Evolutionary conservation across 35 echinoderm and acorn worm genomes (phyloP).

Genomic region (Hemicentrotus pulcherrimus): DNA sequence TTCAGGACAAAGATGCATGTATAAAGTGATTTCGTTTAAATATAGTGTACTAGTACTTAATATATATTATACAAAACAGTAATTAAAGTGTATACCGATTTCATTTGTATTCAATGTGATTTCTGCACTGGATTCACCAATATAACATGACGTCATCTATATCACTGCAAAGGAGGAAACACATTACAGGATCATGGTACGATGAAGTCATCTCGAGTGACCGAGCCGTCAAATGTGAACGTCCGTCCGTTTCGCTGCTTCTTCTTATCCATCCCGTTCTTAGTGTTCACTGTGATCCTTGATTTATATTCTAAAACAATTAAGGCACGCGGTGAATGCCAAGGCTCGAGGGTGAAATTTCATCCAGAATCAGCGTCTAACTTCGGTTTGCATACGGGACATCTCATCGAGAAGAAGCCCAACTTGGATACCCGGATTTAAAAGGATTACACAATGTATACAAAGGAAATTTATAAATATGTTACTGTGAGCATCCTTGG

Average conservation of each 20-base stretch:
- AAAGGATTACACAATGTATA: not conserved
- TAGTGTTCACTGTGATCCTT: constrained; percentile 99
- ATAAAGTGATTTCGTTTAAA: not conserved
- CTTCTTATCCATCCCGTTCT: constrained; percentile 65
- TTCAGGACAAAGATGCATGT: not conserved
- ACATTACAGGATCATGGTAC: not conserved
- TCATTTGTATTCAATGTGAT: not conserved
- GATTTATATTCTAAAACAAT: constrained; percentile 82
- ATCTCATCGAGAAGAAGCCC: not conserved
- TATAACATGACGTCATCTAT: not conserved
- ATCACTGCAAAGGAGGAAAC: not conserved
- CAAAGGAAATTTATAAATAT: not conserved
- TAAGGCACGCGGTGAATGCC: constrained; percentile 99
- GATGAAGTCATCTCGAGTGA: not conserved
- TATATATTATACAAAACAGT: not conserved
- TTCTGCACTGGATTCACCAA: not conserved
- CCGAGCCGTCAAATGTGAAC: too few relatives aligned
- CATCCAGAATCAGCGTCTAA: constrained; percentile 17
- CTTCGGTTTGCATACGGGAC: not conserved
- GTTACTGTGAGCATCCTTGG: not conserved
- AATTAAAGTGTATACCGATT: not conserved
- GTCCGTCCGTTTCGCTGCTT: not conserved
- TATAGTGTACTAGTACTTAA: not conserved
- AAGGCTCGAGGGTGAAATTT: constrained; percentile 55
- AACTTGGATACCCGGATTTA: not conserved